Evolutionary conservation across 2,797 vertebrate genomes (phyloP).

Genomic region (Arvicola amphibius): DNA sequence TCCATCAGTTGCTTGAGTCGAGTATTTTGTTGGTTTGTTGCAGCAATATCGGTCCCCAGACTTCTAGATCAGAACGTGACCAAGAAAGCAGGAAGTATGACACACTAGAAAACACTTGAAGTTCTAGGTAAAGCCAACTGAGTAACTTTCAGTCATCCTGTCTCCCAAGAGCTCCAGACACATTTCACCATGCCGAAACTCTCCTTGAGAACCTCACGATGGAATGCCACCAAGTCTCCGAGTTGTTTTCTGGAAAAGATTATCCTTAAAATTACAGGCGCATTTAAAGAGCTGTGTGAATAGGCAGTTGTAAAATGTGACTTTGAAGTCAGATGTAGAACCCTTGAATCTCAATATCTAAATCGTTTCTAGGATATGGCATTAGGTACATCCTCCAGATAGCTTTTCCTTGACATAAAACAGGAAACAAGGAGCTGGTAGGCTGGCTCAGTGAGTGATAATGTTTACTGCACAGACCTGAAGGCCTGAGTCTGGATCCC

Average conservation of each 20-base stretch:
- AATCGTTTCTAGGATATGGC: background rate
- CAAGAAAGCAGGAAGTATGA: background rate
- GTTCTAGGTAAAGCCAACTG: background rate
- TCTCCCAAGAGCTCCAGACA: background rate
- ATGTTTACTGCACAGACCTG: background rate
- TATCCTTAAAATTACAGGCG: background rate
- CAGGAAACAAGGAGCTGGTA: background rate
- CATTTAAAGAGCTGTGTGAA: background rate
- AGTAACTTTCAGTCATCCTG: background rate
- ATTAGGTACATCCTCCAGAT: background rate
- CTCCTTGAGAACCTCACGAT: background rate
- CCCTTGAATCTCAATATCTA: background rate
- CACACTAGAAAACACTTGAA: background rate
- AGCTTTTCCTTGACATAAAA: constrained; percentile 1
- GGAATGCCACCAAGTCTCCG: background rate
- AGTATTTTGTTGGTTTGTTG: background rate
- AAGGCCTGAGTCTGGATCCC: background rate
- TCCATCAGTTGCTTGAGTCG: background rate
- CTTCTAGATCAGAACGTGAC: background rate
- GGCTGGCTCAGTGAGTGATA: background rate
- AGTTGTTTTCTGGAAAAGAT: background rate
- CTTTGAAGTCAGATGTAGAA: background rate
- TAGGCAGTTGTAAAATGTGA: background rate
- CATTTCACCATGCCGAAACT: background rate
- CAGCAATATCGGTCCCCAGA: background rate